These are phyloP conservation scores for Heliothis virescens DNA, from an alignment of 1,140 invertebrate genomes.

Conservation along the genomic window DNA sequence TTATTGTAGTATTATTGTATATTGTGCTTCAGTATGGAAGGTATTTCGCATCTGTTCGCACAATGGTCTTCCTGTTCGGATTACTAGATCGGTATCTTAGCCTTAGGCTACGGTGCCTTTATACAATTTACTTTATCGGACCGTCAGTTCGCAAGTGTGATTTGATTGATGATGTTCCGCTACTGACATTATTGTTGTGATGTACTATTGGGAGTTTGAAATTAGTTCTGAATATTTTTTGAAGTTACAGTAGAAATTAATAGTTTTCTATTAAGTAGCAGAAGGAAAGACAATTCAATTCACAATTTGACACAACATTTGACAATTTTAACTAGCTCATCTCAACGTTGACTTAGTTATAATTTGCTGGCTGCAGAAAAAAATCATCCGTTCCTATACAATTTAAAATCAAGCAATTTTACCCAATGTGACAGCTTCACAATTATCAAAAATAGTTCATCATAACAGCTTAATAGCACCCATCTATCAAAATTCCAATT, in stretches of 20 bases:
- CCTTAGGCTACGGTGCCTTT: slow-evolving; percentile 70
- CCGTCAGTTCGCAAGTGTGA: slow-evolving; percentile 64
- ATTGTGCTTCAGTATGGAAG: slow-evolving; percentile 48
- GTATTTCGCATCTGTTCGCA: slow-evolving; percentile 85
- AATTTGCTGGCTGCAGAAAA: too few relatives aligned
- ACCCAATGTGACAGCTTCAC: not conserved
- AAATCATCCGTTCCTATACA: too few relatives aligned
- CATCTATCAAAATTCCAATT: too few relatives aligned
- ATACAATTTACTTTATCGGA: slow-evolving; percentile 62
- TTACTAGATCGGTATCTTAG: slow-evolving; percentile 80
- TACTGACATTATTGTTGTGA: slow-evolving; percentile 5
- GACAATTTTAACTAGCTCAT: too few relatives aligned
- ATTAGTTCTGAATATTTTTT: not conserved
- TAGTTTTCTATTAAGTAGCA: too few relatives aligned
- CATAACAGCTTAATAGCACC: too few relatives aligned
- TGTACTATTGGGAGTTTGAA: not conserved
- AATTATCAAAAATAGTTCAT: not conserved
- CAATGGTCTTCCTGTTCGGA: slow-evolving; percentile 84
- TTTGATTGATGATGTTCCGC: slow-evolving; percentile 64
- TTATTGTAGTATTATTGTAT: slow-evolving; percentile 32
- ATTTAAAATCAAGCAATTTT: too few relatives aligned
- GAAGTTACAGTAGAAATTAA: too few relatives aligned
- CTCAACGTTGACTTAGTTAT: too few relatives aligned
- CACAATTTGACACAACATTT: too few relatives aligned
- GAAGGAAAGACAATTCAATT: too few relatives aligned